Conservation (phyloP, 2,888 invertebrate species). For the Caenorhabditis zanzibari region DNA sequence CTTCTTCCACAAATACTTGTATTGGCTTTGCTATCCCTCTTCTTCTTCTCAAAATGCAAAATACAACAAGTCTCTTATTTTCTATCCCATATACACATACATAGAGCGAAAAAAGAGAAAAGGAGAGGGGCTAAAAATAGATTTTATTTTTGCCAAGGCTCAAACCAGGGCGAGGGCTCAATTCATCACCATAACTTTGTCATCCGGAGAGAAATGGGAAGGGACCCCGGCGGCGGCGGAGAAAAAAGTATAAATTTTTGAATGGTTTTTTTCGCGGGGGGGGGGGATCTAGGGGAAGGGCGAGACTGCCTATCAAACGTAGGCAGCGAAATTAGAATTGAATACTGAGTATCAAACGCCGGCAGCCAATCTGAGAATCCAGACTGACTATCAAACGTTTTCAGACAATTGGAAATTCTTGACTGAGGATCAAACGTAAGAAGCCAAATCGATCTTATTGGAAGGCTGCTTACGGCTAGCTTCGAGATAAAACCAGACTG, state of each 20-base stretch:
- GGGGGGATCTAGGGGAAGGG: no score
- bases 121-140: constrained; percentile 39
- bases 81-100: background rate
- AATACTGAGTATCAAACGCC: no score
- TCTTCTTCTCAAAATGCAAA: constrained; percentile 33
- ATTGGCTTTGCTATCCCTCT: background rate
- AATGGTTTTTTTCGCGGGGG: constrained; percentile 17
- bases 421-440: no score
- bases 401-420: no score
- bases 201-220: no score
- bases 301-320: background rate
- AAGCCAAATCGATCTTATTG: no score
- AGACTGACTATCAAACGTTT: no score
- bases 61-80: constrained; percentile 24
- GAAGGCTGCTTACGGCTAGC: no score
- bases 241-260: constrained; percentile 20
- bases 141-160: constrained; percentile 32
- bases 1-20: background rate
- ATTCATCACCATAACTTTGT: constrained; percentile 33
- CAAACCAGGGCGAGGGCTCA: constrained; percentile 16
- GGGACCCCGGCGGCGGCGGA: no score
- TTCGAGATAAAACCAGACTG: no score
- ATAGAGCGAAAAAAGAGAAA: background rate
- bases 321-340: background rate
- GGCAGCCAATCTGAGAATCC: no score